Conservation (phyloP, 2,888 invertebrate species). For the Athrips mouffetella region DNA sequence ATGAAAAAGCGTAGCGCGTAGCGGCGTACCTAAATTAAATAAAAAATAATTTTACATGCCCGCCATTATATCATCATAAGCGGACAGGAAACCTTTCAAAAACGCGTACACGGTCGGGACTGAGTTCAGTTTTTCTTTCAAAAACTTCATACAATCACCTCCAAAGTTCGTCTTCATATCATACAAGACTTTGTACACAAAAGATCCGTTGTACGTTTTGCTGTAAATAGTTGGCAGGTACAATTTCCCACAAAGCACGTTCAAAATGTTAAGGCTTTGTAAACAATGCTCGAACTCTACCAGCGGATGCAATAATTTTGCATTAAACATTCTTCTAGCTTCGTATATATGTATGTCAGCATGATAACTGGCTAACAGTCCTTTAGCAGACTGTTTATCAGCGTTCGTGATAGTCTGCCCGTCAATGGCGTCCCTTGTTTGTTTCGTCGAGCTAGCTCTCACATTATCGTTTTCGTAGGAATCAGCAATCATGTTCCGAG, state of each 20-base stretch:
- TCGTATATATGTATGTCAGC: constrained; percentile 5
- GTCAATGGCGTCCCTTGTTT: not conserved
- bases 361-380: constrained; percentile 26
- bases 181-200: constrained; percentile 33
- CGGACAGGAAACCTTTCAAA: too few species aligned
- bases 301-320: constrained; percentile 21
- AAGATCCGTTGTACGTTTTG: constrained; percentile 37
- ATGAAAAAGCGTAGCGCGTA: too few species aligned
- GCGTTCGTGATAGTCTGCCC: constrained; percentile 14
- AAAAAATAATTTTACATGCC: too few species aligned
- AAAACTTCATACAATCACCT: constrained; percentile 1
- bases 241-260: constrained; percentile 37
- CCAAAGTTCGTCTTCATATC: constrained; percentile 15
- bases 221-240: constrained; percentile 30
- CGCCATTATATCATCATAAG: too few species aligned
- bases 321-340: constrained; percentile 21
- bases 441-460: too few species aligned
- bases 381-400: constrained; percentile 26
- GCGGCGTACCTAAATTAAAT: too few species aligned
- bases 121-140: constrained; percentile 8
- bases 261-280: constrained; percentile 38
- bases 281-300: constrained; percentile 39
- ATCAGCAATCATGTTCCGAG: constrained; percentile 28
- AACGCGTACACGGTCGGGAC: constrained; percentile 19
- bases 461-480: constrained; percentile 5